A percentile compares a stretch with the other conserved stretches of the same genome.
These are phyloP conservation scores for Tragelaphus strepsiceros DNA, from an alignment of 2,113 vertebrate species.

Conservation along the genomic window DNA sequence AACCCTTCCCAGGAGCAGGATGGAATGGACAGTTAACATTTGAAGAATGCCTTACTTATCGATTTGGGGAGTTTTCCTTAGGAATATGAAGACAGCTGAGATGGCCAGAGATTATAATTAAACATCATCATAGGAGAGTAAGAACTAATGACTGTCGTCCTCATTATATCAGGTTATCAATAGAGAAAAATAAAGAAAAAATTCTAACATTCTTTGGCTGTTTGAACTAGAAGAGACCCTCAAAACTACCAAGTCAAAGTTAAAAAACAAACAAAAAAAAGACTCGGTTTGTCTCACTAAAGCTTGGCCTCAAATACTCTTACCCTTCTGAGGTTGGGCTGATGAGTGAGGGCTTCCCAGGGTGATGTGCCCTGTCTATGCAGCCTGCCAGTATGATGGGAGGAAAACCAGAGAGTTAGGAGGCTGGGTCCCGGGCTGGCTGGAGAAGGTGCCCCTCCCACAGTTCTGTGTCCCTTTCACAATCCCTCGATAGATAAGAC, in stretches of 20 bases:
- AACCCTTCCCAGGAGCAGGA: background rate
- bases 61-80: background rate
- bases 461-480: slow-evolving; percentile 31
- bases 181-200: background rate
- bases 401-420: background rate
- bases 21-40: background rate
- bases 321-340: slow-evolving; percentile 40
- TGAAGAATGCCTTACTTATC: background rate
- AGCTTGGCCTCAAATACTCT: background rate
- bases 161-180: background rate
- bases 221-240: background rate
- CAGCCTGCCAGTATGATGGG: background rate
- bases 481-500: slow-evolving; percentile 66
- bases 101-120: slow-evolving; percentile 2
- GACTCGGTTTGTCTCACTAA: background rate
- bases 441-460: background rate
- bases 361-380: background rate
- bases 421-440: background rate
- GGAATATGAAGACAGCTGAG: background rate
- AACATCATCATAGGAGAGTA: background rate
- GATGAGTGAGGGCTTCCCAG: background rate
- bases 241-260: background rate
- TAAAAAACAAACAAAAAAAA: background rate
- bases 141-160: background rate
- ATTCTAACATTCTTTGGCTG: background rate